phyloP scores from a whole-genome alignment of 2,888 invertebrate species.

The Achlya flavicornis region DNA sequence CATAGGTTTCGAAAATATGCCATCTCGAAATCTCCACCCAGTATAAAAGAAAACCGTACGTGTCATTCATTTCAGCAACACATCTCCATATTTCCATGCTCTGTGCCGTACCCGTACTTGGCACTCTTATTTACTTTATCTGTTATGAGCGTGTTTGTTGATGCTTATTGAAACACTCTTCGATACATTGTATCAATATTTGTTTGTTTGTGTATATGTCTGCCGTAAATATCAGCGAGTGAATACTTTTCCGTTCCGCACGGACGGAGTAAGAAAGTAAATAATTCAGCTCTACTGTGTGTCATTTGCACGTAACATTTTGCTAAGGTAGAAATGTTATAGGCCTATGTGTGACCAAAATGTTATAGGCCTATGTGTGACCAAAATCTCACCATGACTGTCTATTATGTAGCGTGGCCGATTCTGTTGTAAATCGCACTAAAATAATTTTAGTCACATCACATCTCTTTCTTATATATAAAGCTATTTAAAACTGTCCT shows the following conservation, averaged over 20 bases:
- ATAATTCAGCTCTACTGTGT: not conserved
- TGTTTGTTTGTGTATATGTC: constrained; percentile 45
- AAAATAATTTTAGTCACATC: too few relatives aligned
- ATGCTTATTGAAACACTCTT: constrained; percentile 58
- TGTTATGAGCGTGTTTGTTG: constrained; percentile 53
- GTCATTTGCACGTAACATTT: not conserved
- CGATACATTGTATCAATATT: constrained; percentile 61
- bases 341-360: too few relatives aligned
- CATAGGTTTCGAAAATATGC: too few relatives aligned
- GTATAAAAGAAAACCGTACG: too few relatives aligned
- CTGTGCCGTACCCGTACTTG: not conserved
- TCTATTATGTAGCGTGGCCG: too few relatives aligned
- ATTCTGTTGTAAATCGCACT: too few relatives aligned
- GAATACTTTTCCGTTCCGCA: not conserved
- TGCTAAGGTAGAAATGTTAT: not conserved
- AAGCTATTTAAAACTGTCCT: too few relatives aligned
- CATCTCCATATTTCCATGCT: not conserved
- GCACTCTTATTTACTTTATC: constrained; percentile 50
- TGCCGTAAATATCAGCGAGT: constrained; percentile 17
- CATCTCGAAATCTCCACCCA: too few relatives aligned
- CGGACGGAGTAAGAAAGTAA: not conserved
- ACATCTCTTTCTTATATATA: too few relatives aligned
- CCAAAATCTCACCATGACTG: too few relatives aligned
- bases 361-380: too few relatives aligned
- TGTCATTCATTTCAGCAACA: too few relatives aligned